Base-by-base conservation (phyloP, 2,888 invertebrate genomes). In the Hesperia comma region DNA sequence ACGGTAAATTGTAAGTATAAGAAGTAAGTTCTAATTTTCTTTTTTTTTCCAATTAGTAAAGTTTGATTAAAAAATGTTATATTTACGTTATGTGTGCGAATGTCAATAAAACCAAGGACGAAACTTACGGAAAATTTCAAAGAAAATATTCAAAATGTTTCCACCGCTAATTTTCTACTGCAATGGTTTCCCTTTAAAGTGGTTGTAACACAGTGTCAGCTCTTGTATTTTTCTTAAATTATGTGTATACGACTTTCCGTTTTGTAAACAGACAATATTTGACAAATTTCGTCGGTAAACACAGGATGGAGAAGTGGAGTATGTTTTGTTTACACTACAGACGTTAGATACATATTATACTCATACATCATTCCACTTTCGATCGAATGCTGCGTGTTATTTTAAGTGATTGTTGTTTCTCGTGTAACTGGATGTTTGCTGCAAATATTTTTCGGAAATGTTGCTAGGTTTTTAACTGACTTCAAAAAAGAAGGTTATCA, bases 271-370 rank as follows among this genome's bases (percentile, higher is more conserved):
- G 68, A 69, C 75, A 73, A 77, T 78, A 75, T 77, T 77, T 75
- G 74, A 76, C 69, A 73, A 77, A 77, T 77, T 77, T 77, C 75
- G 69, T 71, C 63, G 26, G 72, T 68, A 75, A 77, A 77, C 74
- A 79, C 66, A 72, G 63, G 68, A 64, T 67, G 69, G 69, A 63
- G 53, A 51, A 68, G 53, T 54, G 33, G 66, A 33, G 56, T 54
- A 33, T 66, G 66, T 66, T 60, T 54, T 58, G 64, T 66, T 58
- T 66, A 19, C 63, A 49, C n/a, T 54, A 60, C 33, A 53, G 43
- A 66, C n/a, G 53, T 43, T 60, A 60, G 32, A 66, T 60, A 63
- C 55, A 37, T 51, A 51, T 46, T 68, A 51, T 51, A 56, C 53
- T 46, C 63, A 43, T 51, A 56, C 53, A 66, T 53, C 54, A 43